Evolutionary conservation across 2,797 vertebrate genomes (phyloP), one percentile per base, ranked within the genome.

Genomic region (Gephyroberyx darwinii): DNA sequence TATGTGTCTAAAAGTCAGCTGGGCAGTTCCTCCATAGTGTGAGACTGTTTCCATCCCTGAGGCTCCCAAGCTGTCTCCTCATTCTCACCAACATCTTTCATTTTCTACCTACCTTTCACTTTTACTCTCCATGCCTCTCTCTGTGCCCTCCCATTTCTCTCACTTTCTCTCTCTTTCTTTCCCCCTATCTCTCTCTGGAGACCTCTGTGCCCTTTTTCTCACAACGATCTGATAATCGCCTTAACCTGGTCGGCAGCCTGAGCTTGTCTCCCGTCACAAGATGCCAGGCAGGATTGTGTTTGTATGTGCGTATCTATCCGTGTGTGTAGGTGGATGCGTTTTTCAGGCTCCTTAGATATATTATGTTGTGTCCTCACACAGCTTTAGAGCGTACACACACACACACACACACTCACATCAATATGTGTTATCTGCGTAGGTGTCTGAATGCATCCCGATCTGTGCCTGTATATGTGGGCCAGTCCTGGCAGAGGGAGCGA

Each of bases 391-490:
- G 22, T 47, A 14, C 33, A 35, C 33, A 35, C 33, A 35, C 33
- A 35, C 33, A 12, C 37, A 12, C 37, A 16, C 55, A 69, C 50
- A 47, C 14, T 69, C 60, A 71, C 60, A 84, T 86, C 6, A 1
- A 9, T 26, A 67, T 43, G 68, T 69, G 78, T 88, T 57, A 71
- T 71, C 72, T 80, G 66, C 0, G 9, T 79, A 55, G 67, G 80
- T 84, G 73, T 82, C 77, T 76, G 48, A 41, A 39, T 53, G 80
- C 62, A 22, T 77, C 79, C 8, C 53, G 67, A 39, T 85, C 77
- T 70, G 39, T 37, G 16, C 19, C 13, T 47, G 16, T 19, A 13
- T 47, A 67, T 66, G 69, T 59, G 80, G 76, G 78, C 67, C 83
- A 65, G 71, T 74, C 50, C 71, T 80, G 69, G 74, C 81, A 75